phyloP scores from a whole-genome alignment of 2,113 vertebrate genomes.

The Nothocercus julius region DNA sequence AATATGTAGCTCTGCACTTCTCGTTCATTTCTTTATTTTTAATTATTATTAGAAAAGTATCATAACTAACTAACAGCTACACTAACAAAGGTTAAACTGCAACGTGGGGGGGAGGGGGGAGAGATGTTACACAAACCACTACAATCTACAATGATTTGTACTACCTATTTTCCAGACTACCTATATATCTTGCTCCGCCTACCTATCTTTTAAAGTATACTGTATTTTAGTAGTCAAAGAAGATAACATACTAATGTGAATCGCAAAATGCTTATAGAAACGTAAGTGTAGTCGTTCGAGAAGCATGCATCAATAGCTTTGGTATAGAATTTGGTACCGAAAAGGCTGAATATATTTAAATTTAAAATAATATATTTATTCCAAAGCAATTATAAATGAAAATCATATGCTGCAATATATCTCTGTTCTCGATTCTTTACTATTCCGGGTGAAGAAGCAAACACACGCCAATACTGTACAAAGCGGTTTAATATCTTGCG shows the following conservation, averaged over 20 bases:
- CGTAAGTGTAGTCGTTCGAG: slow-evolving; percentile 40
- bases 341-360: slow-evolving; percentile 83
- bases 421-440: slow-evolving; percentile 65
- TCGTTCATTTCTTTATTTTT: neutral
- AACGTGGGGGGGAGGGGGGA: neutral
- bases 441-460: slow-evolving; percentile 54
- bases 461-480: slow-evolving; percentile 41
- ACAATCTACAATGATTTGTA: slow-evolving; percentile 69
- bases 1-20: slow-evolving; percentile 71
- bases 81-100: slow-evolving; percentile 33
- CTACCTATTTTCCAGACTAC: slow-evolving; percentile 85
- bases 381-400: slow-evolving; percentile 81
- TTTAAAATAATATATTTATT: slow-evolving; percentile 86
- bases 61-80: slow-evolving; percentile 51
- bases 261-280: slow-evolving; percentile 62
- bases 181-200: slow-evolving; percentile 79
- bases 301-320: slow-evolving; percentile 65
- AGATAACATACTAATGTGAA: slow-evolving; percentile 64
- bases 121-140: slow-evolving; percentile 66
- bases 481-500: slow-evolving; percentile 45
- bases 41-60: slow-evolving; percentile 29
- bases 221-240: slow-evolving; percentile 71
- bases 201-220: slow-evolving; percentile 71
- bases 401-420: slow-evolving; percentile 77
- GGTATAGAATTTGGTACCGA: slow-evolving; percentile 69